These are phyloP conservation scores for Potamilus streckersoni DNA, from an alignment of 1,140 invertebrate genomes.

Conservation along the genomic window DNA sequence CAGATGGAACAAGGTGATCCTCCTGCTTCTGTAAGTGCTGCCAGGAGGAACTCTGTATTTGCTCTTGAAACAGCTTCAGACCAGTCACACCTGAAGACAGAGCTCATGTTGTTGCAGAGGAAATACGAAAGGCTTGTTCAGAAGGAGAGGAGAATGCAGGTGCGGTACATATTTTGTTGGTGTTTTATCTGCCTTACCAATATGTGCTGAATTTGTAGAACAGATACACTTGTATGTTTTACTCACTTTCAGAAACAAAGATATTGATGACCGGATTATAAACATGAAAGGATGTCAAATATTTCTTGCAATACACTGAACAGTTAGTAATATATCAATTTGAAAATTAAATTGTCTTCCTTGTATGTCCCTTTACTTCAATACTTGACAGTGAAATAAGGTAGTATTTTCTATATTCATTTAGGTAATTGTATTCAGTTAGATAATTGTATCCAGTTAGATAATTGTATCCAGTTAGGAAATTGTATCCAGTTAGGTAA, in stretches of 20 bases:
- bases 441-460: too few species aligned
- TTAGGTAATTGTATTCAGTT: too few species aligned
- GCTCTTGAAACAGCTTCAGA: slow-evolving; percentile 45
- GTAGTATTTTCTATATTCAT: too few species aligned
- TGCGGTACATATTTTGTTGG: slow-evolving; percentile 11
- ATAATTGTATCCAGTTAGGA: too few species aligned
- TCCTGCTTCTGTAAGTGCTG: slow-evolving; percentile 18
- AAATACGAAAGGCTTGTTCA: slow-evolving; percentile 65
- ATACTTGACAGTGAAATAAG: too few species aligned
- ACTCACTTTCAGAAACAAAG: slow-evolving; percentile 1
- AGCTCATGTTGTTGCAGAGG: slow-evolving; percentile 62
- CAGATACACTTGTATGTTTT: neutral
- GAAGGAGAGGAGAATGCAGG: slow-evolving; percentile 66
- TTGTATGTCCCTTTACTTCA: too few species aligned
- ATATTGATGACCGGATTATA: neutral
- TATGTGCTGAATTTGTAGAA: neutral
- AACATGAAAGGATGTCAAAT: neutral
- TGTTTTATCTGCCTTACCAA: neutral
- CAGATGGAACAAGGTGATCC: slow-evolving; percentile 56
- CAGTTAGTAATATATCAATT: neutral
- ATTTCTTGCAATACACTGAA: neutral
- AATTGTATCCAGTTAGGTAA: too few species aligned
- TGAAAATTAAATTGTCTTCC: neutral
- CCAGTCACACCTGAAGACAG: slow-evolving; percentile 62
- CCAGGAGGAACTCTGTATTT: slow-evolving; percentile 52